Percentiles rank a stretch among this genome's conserved stretches.
Conservation (phyloP, 2,113 vertebrate genomes). For the Pygoscelis adeliae region DNA sequence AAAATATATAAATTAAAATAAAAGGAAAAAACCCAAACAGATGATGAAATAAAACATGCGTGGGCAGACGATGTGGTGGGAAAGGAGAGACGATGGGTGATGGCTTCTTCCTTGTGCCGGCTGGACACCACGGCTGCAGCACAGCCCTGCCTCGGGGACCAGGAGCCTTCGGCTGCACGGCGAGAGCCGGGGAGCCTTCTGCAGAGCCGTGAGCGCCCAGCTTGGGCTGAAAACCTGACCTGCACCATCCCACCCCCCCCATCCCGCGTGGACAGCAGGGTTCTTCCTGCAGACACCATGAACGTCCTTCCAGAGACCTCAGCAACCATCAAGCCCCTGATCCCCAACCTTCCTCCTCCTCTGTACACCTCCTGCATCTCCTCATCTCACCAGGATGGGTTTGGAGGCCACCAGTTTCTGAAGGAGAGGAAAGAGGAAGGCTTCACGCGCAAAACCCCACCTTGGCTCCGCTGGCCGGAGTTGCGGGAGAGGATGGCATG, state of each 20-base stretch:
- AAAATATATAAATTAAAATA: slow-evolving; percentile 48
- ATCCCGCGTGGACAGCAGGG: fast-evolving
- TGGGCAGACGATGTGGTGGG: background rate
- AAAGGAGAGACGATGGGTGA: background rate
- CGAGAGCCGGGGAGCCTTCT: background rate
- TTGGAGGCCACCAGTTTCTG: background rate
- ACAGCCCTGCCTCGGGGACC: background rate
- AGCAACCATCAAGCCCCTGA: fast-evolving
- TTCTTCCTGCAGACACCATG: background rate
- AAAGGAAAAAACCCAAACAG: background rate
- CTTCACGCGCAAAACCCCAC: slow-evolving; percentile 2
- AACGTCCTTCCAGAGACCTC: background rate
- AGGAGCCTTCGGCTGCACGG: background rate
- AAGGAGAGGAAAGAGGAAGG: background rate
- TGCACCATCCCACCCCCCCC: background rate
- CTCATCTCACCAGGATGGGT: fast-evolving
- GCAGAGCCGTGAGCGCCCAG: fast-evolving
- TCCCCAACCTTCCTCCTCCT: background rate
- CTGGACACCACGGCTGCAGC: background rate
- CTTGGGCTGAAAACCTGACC: background rate
- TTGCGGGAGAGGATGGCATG: slow-evolving; percentile 91
- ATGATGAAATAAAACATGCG: slow-evolving; percentile 39
- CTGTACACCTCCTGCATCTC: background rate
- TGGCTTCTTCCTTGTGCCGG: background rate
- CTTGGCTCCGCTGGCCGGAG: slow-evolving; percentile 90